phyloP scores from a whole-genome alignment of 2,888 invertebrate genomes.

The Pammene fasciana region DNA sequence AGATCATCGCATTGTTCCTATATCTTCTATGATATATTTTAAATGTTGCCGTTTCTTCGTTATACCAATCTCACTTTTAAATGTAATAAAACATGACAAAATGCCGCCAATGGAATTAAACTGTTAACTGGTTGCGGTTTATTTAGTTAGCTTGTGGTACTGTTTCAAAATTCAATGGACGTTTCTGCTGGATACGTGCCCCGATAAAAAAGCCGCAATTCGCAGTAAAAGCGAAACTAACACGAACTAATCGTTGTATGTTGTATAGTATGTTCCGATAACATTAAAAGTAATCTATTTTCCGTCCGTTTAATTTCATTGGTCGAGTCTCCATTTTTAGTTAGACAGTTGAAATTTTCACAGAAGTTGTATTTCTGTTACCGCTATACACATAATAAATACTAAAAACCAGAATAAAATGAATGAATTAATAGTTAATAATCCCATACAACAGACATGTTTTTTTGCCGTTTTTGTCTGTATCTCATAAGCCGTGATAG shows the following conservation, averaged over 20 bases:
- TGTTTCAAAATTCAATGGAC: conserved; percentile 29
- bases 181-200: conserved; percentile 30
- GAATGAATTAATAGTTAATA: too few species aligned
- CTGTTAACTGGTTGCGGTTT: conserved; percentile 22
- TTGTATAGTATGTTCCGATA: conserved; percentile 5
- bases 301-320: neutral
- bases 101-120: conserved; percentile 1
- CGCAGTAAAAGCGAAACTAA: conserved; percentile 8
- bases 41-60: neutral
- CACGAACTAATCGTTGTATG: conserved; percentile 6
- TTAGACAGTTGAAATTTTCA: too few species aligned
- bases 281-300: neutral
- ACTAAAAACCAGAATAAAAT: too few species aligned
- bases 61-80: neutral
- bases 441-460: too few species aligned
- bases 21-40: too few species aligned
- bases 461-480: too few species aligned
- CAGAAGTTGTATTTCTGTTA: too few species aligned
- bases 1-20: too few species aligned
- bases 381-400: too few species aligned
- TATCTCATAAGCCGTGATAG: too few species aligned
- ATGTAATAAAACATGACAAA: neutral
- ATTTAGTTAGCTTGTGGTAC: conserved; percentile 21
- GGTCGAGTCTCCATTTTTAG: too few species aligned
- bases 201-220: conserved; percentile 10